Conservation (phyloP, 92 coral and sea anemone species). For the Parazoanthus atlanticus region DNA sequence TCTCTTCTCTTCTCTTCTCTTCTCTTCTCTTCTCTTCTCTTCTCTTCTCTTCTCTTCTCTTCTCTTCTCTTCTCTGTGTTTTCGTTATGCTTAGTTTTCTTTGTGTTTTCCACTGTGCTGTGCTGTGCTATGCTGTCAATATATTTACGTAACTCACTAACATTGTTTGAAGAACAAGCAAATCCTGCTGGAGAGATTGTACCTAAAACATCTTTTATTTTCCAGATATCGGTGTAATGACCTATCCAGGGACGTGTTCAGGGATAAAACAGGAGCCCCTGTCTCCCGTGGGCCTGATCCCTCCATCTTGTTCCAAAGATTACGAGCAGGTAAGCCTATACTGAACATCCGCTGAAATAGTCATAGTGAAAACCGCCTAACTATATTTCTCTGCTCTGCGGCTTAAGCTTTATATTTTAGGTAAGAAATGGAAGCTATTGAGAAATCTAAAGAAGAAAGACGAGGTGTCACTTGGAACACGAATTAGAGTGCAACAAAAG, state of each 20-base stretch:
- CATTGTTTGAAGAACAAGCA: background rate
- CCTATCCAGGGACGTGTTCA: constrained; percentile 17
- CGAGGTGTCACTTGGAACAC: too few relatives aligned
- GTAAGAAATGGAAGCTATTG: background rate
- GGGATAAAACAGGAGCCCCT: constrained; percentile 31
- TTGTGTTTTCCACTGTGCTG: too few relatives aligned
- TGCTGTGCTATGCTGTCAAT: background rate
- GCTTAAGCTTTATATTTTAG: background rate
- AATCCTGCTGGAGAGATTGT: background rate
- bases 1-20: too few relatives aligned
- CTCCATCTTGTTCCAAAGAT: background rate
- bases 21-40: too few relatives aligned
- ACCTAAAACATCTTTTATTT: background rate
- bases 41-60: too few relatives aligned
- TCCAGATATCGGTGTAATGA: constrained; percentile 43
- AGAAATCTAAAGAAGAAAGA: background rate
- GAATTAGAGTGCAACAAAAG: too few relatives aligned
- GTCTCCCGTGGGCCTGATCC: constrained; percentile 24
- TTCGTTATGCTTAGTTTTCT: too few relatives aligned
- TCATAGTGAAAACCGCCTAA: background rate
- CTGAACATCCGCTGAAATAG: background rate
- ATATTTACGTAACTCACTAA: background rate
- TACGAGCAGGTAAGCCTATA: constrained; percentile 17
- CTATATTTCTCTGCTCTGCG: background rate
- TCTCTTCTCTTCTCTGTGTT: too few relatives aligned